Base-by-base conservation (phyloP, 2,888 invertebrate genomes). In the Cantharis rustica region DNA sequence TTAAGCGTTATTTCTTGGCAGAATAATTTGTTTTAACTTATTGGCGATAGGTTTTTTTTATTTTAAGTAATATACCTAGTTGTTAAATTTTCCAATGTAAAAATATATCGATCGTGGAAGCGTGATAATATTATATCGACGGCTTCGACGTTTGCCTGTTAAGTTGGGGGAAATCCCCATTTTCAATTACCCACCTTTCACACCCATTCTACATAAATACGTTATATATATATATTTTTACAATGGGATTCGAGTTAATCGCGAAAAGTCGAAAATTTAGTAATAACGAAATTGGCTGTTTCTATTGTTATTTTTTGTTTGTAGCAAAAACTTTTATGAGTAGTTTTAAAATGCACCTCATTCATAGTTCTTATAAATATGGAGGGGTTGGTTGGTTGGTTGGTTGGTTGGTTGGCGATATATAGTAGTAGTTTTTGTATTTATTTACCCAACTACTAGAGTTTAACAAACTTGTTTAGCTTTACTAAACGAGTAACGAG, bases 281-380 rank as follows among this genome's bases (percentile, higher is more conserved):
- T 66, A 66, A 20, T 66, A 66, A 23, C 64, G 23, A 66, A 66
- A 17, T 66, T 66, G 64, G 64, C 64, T 66, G 64, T 66, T 64
- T 66, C 47, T 47, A 47, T 66, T 20, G 64, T 66, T 66, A 20
- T 66, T 66, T 66, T 66, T 16, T 16, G 10, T 66, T 66, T 66
- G 13, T 66, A 66, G 13, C 23, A 20, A 4, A 23, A 20, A 17
- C 20, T 23, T 66, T 20, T 20, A 66, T 9, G 17, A 63, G 11
- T 63, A 66, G 20, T 66, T 66, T 66, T 66, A 66, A 66, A 66
- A 66, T 66, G 64, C 64, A 16, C 16, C 47, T 47, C 47, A 47
- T 63, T 63, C 9, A n/a, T n/a, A n/a, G 10, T 20, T 17, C 1
- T 63, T 10, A 11, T 20, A 66, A 9, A 66, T n/a, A 66, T 13